These are phyloP conservation scores for Acipenser transmontanus DNA, from an alignment of 2,797 vertebrate species.

Conservation along the genomic window DNA sequence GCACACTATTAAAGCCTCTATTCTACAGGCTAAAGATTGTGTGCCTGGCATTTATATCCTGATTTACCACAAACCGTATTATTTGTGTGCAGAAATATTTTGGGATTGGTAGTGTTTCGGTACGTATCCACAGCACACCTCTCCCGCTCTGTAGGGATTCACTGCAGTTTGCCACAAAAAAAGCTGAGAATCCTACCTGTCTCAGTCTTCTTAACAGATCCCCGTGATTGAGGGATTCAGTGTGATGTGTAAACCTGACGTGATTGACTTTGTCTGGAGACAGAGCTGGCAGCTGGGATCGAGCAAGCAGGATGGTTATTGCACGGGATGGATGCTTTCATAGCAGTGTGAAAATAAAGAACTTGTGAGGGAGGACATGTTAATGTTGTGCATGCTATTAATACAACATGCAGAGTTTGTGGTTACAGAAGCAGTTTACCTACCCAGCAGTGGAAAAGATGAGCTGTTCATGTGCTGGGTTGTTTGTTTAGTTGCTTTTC, in stretches of 20 bases:
- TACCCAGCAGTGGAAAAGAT: slow-evolving; percentile 27
- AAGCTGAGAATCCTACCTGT: neutral
- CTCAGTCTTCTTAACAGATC: neutral
- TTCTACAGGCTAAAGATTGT: neutral
- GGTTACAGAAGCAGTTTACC: slow-evolving; percentile 12
- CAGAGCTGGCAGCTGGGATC: neutral
- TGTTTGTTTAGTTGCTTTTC: neutral
- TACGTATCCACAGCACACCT: no score
- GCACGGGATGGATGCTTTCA: slow-evolving; percentile 2
- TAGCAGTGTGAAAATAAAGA: slow-evolving; percentile 23
- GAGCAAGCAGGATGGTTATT: neutral
- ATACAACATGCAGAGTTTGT: slow-evolving; percentile 31
- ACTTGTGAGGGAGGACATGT: slow-evolving; percentile 45
- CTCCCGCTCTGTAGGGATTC: neutral
- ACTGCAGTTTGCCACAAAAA: neutral
- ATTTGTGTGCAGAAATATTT: no score
- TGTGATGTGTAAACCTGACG: neutral
- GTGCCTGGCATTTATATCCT: no score
- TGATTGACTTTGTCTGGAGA: neutral
- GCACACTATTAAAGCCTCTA: neutral
- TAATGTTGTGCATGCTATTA: slow-evolving; percentile 32
- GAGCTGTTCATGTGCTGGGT: slow-evolving; percentile 12
- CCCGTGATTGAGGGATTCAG: neutral
- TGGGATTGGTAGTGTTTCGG: no score
- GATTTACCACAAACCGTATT: no score